A percentile compares a stretch with the other conserved stretches of the same genome.
These are phyloP conservation scores for Chiroxiphia lanceolata DNA, from an alignment of 2,797 vertebrate genomes.

Conservation along the genomic window DNA sequence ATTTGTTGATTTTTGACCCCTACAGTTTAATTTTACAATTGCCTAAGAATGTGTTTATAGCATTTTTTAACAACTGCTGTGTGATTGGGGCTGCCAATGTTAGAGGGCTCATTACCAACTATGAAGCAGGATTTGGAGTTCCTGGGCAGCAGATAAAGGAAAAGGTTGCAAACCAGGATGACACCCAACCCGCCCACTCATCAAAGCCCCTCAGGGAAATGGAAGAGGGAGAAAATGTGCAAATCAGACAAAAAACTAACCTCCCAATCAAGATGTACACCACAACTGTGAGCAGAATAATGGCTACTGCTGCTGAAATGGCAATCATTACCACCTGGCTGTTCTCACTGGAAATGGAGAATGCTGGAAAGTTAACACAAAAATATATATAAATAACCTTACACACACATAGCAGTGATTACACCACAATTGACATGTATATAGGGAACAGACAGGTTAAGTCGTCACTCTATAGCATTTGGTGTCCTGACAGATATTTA, in stretches of 20 bases:
- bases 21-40: constrained; percentile 75
- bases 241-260: constrained; percentile 72
- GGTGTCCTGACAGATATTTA: neutral
- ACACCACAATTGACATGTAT: neutral
- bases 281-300: constrained; percentile 93
- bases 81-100: constrained; percentile 43
- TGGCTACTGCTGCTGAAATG: constrained; percentile 90
- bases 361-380: constrained; percentile 80
- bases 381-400: neutral
- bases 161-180: neutral
- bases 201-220: neutral
- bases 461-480: neutral
- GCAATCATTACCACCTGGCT: constrained; percentile 96
- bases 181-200: neutral
- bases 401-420: neutral
- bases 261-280: constrained; percentile 93
- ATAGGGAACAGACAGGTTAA: neutral
- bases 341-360: constrained; percentile 96
- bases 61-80: constrained; percentile 73
- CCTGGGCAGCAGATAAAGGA: constrained; percentile 17
- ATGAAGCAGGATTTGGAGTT: neutral
- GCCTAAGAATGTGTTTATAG: constrained; percentile 77
- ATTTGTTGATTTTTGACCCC: constrained; percentile 66
- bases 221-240: neutral
- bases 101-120: constrained; percentile 53